Evolutionary conservation across 2,888 invertebrate species (phyloP).

Genomic region (Aradus depressus): DNA sequence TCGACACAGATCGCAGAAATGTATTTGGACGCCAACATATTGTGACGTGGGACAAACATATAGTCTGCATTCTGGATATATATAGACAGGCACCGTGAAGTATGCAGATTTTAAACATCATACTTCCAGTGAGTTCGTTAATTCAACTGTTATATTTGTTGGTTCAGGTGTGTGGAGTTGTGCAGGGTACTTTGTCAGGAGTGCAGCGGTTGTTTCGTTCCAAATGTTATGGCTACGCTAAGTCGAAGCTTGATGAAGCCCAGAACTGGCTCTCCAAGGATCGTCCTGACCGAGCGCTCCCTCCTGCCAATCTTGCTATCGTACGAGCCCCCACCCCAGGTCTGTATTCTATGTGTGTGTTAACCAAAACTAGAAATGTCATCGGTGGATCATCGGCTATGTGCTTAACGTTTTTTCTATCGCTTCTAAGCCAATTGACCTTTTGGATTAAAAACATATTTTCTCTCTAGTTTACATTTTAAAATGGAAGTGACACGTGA

Average conservation of each 20-base stretch:
- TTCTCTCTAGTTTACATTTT: too few relatives aligned
- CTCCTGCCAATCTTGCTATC: constrained; percentile 58
- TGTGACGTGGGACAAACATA: too few relatives aligned
- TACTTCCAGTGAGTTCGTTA: background rate
- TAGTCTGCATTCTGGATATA: background rate
- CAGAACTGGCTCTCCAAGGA: constrained; percentile 32
- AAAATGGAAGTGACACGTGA: too few relatives aligned
- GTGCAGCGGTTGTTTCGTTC: constrained; percentile 55
- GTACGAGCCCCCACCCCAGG: constrained; percentile 47
- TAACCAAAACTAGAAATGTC: too few relatives aligned
- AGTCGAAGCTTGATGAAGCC: constrained; percentile 48
- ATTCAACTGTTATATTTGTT: background rate
- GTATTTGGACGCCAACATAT: too few relatives aligned
- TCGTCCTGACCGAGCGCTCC: constrained; percentile 45
- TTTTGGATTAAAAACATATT: too few relatives aligned
- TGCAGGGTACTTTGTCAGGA: constrained; percentile 50
- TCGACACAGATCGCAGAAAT: too few relatives aligned
- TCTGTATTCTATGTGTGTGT: too few relatives aligned
- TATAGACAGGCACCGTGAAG: too few relatives aligned
- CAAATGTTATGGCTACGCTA: constrained; percentile 52
- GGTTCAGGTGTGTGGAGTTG: constrained; percentile 35
- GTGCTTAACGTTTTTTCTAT: too few relatives aligned
- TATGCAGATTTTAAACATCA: background rate
- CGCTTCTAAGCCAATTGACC: too few relatives aligned
- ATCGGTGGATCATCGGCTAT: too few relatives aligned